Percentiles rank a stretch among this genome's conserved stretches.
Evolutionary conservation across 2,113 vertebrate genomes (phyloP).

Genomic region (zebrafish (Danio rerio)): GRCz12tu NC_133180.1:46776501-46777000

Average conservation of each 20-base stretch:
- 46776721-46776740: neutral
- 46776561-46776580: neutral
- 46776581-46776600: too few species aligned
- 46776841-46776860: constrained; percentile 14
- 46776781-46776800: neutral
- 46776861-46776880: constrained; percentile 21
- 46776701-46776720: neutral
- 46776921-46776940: neutral
- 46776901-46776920: constrained; percentile 19
- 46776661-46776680: neutral
- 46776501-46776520: too few species aligned
- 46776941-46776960: constrained; percentile 4
- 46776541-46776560: neutral
- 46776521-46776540: neutral
- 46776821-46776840: constrained; percentile 34
- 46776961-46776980: constrained; percentile 28
- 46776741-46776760: neutral
- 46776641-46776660: too few species aligned
- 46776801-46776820: constrained; percentile 3
- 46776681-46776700: neutral
- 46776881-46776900: constrained; percentile 17
- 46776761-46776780: constrained; percentile 1
- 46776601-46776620: too few species aligned
- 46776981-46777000: constrained; percentile 6
- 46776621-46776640: too few species aligned